Evolutionary conservation across 2,888 invertebrate genomes (phyloP).

Genomic region (Drosophila prostipennis): DNA sequence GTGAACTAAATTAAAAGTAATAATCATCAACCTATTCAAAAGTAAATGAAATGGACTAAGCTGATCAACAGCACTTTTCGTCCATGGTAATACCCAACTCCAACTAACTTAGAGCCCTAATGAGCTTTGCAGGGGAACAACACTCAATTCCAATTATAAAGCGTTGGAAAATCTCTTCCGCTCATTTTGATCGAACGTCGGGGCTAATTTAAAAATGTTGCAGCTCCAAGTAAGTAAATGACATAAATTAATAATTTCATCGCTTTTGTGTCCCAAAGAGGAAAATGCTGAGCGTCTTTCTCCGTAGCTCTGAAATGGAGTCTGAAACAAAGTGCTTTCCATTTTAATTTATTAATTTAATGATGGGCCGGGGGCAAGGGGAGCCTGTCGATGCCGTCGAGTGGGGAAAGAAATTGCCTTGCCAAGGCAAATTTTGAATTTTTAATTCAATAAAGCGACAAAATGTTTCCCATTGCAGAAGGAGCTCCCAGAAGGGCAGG

Average conservation of each 20-base stretch:
- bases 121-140: constrained; percentile 15
- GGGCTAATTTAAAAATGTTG: constrained; percentile 71
- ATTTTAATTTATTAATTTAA: constrained; percentile 80
- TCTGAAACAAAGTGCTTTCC: constrained; percentile 77
- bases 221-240: constrained; percentile 70
- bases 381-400: constrained; percentile 11
- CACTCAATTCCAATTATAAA: constrained; percentile 37
- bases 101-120: constrained; percentile 20
- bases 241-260: constrained; percentile 74
- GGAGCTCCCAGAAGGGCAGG: constrained; percentile 7
- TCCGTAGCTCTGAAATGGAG: constrained; percentile 3
- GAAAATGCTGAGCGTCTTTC: neutral
- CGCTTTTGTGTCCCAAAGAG: constrained; percentile 34
- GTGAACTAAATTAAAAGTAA: too few species aligned
- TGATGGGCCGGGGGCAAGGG: constrained; percentile 45
- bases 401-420: constrained; percentile 36
- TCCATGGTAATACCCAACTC: constrained; percentile 1
- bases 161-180: constrained; percentile 37
- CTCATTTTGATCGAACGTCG: constrained; percentile 42
- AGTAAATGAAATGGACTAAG: too few species aligned
- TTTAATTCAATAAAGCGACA: constrained; percentile 78
- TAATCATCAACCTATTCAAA: too few species aligned
- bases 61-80: neutral
- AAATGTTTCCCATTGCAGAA: constrained; percentile 59
- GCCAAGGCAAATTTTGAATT: constrained; percentile 64